phyloP scores from a whole-genome alignment of 2,113 vertebrate genomes.

The Megalops atlanticus region DNA sequence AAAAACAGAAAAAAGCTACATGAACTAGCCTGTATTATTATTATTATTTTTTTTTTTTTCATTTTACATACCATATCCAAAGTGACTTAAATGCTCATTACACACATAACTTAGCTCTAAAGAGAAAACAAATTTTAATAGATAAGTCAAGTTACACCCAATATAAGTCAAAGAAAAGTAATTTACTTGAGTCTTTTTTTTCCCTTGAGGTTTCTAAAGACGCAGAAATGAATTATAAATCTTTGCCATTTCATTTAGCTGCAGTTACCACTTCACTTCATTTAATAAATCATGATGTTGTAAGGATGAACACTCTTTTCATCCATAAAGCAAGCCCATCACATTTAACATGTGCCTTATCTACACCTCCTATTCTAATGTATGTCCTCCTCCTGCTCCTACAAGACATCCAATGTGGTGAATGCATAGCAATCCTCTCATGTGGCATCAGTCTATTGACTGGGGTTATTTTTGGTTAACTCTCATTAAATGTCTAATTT shows the following conservation, averaged over 20 bases:
- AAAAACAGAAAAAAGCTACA: too few relatives aligned
- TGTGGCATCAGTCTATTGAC: neutral
- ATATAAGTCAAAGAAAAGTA: neutral
- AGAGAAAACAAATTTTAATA: neutral
- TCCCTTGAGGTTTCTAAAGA: neutral
- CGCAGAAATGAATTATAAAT: neutral
- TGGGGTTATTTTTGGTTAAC: conserved; percentile 6
- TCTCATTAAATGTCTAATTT: neutral
- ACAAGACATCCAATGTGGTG: neutral
- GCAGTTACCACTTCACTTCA: neutral
- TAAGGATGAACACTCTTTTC: neutral
- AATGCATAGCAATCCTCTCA: neutral
- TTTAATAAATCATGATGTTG: neutral
- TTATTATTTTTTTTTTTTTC: neutral
- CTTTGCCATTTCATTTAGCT: neutral
- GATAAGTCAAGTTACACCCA: neutral
- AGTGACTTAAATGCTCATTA: neutral
- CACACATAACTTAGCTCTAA: neutral
- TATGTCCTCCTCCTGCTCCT: neutral
- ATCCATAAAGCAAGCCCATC: neutral
- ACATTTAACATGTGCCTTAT: neutral
- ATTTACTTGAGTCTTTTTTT: neutral
- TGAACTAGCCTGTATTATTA: too few relatives aligned
- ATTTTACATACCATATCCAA: neutral
- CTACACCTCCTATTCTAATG: neutral